phyloP scores from a whole-genome alignment of 2,113 vertebrate genomes.

The Pterophyllum scalare region DNA sequence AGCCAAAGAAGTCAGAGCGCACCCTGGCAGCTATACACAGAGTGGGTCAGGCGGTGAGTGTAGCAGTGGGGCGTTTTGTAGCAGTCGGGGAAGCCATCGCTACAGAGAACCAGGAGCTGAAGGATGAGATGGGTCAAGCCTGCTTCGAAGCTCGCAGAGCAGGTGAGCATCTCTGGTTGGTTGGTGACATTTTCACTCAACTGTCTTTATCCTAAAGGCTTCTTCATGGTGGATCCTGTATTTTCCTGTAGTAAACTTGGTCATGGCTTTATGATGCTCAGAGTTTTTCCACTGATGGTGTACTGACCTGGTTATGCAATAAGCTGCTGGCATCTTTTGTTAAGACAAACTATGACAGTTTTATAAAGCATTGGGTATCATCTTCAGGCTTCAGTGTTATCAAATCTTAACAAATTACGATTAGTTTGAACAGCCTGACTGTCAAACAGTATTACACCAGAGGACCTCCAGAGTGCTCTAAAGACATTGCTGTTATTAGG shows the following conservation, averaged over 20 bases:
- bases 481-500: constrained; percentile 53
- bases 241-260: neutral
- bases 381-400: constrained; percentile 54
- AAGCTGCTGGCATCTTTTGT: constrained; percentile 30
- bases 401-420: constrained; percentile 51
- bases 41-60: constrained; percentile 93
- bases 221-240: neutral
- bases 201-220: neutral
- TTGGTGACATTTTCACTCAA: constrained; percentile 16
- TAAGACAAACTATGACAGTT: constrained; percentile 34
- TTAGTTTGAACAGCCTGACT: constrained; percentile 48
- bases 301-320: neutral
- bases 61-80: constrained; percentile 95
- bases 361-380: constrained; percentile 37
- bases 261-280: constrained; percentile 6
- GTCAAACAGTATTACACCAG: constrained; percentile 49
- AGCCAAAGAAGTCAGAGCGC: constrained; percentile 94
- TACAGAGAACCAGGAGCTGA: constrained; percentile 92
- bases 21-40: constrained; percentile 93
- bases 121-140: constrained; percentile 95
- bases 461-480: constrained; percentile 46
- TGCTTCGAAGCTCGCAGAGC: constrained; percentile 94
- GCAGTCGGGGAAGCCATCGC: constrained; percentile 97
- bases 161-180: constrained; percentile 77
- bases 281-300: neutral